phyloP scores from a whole-genome alignment of 1,140 invertebrate genomes.

The Ephestia elutella region DNA sequence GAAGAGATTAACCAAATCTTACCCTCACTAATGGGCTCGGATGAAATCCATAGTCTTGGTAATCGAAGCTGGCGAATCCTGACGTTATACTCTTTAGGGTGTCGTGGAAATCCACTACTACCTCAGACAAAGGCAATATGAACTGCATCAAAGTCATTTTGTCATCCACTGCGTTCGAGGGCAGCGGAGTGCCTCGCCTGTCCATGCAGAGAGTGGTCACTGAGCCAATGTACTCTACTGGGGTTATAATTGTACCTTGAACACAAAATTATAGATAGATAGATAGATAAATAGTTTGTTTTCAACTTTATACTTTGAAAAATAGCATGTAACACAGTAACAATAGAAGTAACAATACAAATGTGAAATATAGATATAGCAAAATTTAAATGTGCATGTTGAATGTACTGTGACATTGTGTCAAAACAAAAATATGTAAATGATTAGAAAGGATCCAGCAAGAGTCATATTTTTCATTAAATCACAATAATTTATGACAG shows the following conservation, averaged over 20 bases:
- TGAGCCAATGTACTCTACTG: constrained; percentile 81
- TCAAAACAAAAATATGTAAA: no score
- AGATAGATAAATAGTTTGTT: no score
- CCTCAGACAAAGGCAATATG: constrained; percentile 92
- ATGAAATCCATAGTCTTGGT: constrained; percentile 92
- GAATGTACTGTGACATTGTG: no score
- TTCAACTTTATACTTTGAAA: no score
- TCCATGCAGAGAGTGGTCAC: constrained; percentile 85
- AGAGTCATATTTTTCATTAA: no score
- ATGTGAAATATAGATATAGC: no score
- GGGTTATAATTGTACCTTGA: constrained; percentile 90
- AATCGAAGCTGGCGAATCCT: constrained; percentile 98
- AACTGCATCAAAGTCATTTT: constrained; percentile 87
- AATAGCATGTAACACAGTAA: no score
- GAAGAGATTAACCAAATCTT: no score
- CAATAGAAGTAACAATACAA: no score
- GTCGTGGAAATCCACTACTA: constrained; percentile 97
- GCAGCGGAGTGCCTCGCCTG: constrained; percentile 84
- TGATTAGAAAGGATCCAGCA: no score
- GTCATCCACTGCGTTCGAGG: constrained; percentile 87
- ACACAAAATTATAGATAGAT: constrained; percentile 19
- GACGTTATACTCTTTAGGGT: constrained; percentile 90
- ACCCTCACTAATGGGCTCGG: constrained; percentile 83
- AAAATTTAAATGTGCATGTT: no score
- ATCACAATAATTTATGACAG: no score